Evolutionary conservation across 2,888 invertebrate species (phyloP), one percentile per base, ranked within the genome.

Genomic region (Brachypalpus laphriformis): DNA sequence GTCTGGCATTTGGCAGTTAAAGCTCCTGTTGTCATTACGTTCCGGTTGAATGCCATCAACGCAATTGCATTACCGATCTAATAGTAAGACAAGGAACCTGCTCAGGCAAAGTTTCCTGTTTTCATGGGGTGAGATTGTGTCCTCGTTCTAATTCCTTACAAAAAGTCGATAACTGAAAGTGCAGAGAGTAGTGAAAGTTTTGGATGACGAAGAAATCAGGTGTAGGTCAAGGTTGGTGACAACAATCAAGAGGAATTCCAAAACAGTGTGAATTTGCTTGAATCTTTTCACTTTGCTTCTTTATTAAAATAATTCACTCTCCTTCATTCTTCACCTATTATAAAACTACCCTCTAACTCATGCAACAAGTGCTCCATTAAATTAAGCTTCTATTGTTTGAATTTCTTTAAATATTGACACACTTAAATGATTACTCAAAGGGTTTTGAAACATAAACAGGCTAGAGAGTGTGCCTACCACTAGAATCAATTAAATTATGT

Each of bases 341-440:
- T 5, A 0, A 2, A 3, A 2, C 25, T 20, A 34, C 20, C 18
- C 47, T 45, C 4, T 18, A 45, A 45, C 45, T 45, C 11, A 20
- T 47, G 18, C 47, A 20, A 20, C 18, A 20, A 18, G 34, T 34
- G 34, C 1, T 34, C 34, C 34, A 9, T 34, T 34, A 34, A 34
- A 34, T 9, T 7, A 16, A 49, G 42, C 31, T 14, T 16, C 68
- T 45, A 8, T 14, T 37, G 34, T 56, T 63, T 47, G 45, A 28
- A 9, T 8, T 3, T 34, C 54, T 22, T 18, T 7, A 47, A 71
- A 71, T 70, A 56, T 70, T 70, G 42, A 56, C 68, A 42, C 14
- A 70, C 56, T 71, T 63, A 78, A 71, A 31, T 37, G 47, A 71
- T 77, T 78, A 65, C 37, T 20, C n/a, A 77, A 76, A 68, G 40